Evolutionary conservation across 2,888 invertebrate genomes (phyloP), one percentile per base, ranked within the genome.

Genomic region (Hesperia comma): DNA sequence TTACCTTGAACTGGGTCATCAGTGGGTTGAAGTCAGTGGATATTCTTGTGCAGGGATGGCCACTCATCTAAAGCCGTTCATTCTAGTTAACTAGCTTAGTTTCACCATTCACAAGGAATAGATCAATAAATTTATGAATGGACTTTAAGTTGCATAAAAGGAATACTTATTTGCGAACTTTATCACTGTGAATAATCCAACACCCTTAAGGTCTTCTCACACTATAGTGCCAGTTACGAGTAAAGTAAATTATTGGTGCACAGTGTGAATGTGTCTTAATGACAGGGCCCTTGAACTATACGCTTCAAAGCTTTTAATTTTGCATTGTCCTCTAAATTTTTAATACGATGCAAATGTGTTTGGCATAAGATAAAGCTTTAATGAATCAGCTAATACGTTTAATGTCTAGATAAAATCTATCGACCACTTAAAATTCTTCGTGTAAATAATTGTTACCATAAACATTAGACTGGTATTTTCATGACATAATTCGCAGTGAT

Each of bases 201-300:
- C 1, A 46, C 49, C 49, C 19, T 33, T 56, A 56, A 17, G 33
- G 17, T 56, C 12, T 3, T 10, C 33, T 7, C 55, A 56, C 33
- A 32, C 26, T 15, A 6, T 51, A 51, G 19, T 19, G 40, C 6
- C 26, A n/a, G 40, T 49, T 40, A 84, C 83, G 87, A 87, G 91
- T 88, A 92, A 92, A 92, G 92, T 91, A 92, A 91, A 92, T 92
- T 92, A 92, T 92, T 92, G 91, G 91, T 89, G 89, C 87, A 82
- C 83, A 80, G 80, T 79, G 83, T 92, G 91, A 92, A 92, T 92
- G 80, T 89, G 85, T 86, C 91, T 88, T 92, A 92, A 92, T 92
- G 91, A 91, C 79, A 41, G 87, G 79, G 75, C 73, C 76, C 78
- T 77, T 75, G 46, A 15, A 33, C 53, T 26, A 41, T 10, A 21